phyloP scores from a whole-genome alignment of 1,140 invertebrate genomes.

The Myzus persicae region DNA sequence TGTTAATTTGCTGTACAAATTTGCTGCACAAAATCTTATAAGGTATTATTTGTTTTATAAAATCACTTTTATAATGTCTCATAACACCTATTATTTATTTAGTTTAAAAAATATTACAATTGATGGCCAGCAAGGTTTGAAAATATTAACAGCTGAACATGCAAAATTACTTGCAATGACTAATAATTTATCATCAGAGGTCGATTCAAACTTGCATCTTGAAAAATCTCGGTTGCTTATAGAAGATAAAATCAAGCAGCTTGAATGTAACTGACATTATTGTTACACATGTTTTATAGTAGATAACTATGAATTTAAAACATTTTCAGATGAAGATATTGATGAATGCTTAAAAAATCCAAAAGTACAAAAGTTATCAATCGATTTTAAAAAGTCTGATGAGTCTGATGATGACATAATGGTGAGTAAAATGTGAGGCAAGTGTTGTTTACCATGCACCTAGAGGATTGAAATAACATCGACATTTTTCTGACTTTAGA shows the following conservation, averaged over 20 bases:
- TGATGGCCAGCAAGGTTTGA: slow-evolving; percentile 69
- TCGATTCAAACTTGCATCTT: background rate
- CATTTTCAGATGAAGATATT: slow-evolving; percentile 59
- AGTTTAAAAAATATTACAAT: slow-evolving; percentile 72
- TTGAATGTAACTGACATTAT: slow-evolving; percentile 43
- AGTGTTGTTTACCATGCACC: background rate
- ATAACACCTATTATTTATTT: slow-evolving; percentile 52
- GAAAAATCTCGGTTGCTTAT: slow-evolving; percentile 38
- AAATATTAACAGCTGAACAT: slow-evolving; percentile 76
- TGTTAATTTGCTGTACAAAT: slow-evolving; percentile 83
- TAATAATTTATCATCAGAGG: slow-evolving; percentile 66
- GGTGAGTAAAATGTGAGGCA: slow-evolving; percentile 65
- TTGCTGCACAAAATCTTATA: slow-evolving; percentile 86
- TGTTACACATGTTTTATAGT: background rate
- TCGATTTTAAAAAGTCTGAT: slow-evolving; percentile 62
- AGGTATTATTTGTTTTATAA: slow-evolving; percentile 61
- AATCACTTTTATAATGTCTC: background rate
- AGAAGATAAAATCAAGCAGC: slow-evolving; percentile 45
- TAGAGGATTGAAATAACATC: background rate
- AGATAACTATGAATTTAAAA: background rate
- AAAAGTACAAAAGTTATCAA: slow-evolving; percentile 64
- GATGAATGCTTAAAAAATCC: slow-evolving; percentile 65
- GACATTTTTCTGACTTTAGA: background rate
- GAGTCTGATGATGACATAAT: slow-evolving; percentile 73
- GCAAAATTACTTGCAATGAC: slow-evolving; percentile 75